Conservation (phyloP, 1,140 invertebrate species). For the Aphis gossypii region DNA sequence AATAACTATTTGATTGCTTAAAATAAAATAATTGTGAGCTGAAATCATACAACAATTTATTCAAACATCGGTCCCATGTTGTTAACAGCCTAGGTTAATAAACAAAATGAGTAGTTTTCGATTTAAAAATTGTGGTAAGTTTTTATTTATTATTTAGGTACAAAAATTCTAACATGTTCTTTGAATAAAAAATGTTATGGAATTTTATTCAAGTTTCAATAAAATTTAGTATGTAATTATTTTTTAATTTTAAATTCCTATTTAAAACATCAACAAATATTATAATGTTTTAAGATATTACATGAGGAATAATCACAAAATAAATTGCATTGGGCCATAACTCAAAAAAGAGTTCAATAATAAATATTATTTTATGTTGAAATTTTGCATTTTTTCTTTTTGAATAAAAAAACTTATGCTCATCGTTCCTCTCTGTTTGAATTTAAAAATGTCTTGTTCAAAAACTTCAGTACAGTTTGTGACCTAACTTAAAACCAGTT, state of each 20-base stretch:
- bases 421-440: not conserved
- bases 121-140: slow-evolving; percentile 38
- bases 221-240: not conserved
- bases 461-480: not conserved
- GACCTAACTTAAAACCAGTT: not conserved
- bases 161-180: not conserved
- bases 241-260: not conserved
- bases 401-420: not conserved
- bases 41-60: not conserved
- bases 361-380: not conserved
- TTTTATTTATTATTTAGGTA: not conserved
- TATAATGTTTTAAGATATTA: not conserved
- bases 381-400: not conserved
- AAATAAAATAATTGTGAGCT: not conserved
- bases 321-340: not conserved
- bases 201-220: not conserved
- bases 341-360: not conserved
- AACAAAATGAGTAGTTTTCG: slow-evolving; percentile 43
- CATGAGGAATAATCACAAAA: not conserved
- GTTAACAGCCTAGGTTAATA: not conserved
- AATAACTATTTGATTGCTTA: not conserved
- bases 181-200: not conserved
- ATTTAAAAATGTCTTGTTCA: not conserved
- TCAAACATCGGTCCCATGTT: not conserved
- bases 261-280: not conserved